Percentiles rank a stretch among this genome's conserved stretches.
phyloP scores from a whole-genome alignment of 2,888 invertebrate genomes.

The Stenichneumon culpator region DNA sequence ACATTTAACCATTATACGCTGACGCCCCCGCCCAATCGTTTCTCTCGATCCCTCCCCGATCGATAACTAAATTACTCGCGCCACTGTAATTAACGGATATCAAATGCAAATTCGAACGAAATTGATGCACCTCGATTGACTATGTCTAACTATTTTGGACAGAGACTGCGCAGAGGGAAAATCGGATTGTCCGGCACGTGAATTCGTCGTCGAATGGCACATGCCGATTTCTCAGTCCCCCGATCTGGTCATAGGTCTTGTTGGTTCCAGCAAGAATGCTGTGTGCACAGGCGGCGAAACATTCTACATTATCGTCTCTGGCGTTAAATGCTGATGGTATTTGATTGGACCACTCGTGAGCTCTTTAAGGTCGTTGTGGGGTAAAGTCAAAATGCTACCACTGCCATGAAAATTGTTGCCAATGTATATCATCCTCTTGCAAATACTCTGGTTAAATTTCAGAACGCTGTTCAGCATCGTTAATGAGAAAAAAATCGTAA shows the following conservation, averaged over 20 bases:
- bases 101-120: constrained; percentile 17
- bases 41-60: neutral
- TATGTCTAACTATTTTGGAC: too few relatives aligned
- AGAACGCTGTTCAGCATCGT: too few relatives aligned
- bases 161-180: constrained; percentile 57
- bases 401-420: too few relatives aligned
- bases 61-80: neutral
- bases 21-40: neutral
- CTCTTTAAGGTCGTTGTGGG: too few relatives aligned
- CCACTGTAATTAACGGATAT: neutral
- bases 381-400: too few relatives aligned
- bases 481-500: too few relatives aligned
- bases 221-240: constrained; percentile 67
- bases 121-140: neutral
- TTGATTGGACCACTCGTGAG: constrained; percentile 29
- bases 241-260: neutral
- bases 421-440: too few relatives aligned
- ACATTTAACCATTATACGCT: constrained; percentile 15
- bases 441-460: too few relatives aligned
- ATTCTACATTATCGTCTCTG: neutral
- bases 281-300: neutral
- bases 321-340: constrained; percentile 26
- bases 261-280: constrained; percentile 5
- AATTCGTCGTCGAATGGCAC: constrained; percentile 77
- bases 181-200: constrained; percentile 71